Percentiles rank a stretch among this genome's conserved stretches.
Conservation (phyloP, 1,140 invertebrate species). For the Asobara japonica region DNA sequence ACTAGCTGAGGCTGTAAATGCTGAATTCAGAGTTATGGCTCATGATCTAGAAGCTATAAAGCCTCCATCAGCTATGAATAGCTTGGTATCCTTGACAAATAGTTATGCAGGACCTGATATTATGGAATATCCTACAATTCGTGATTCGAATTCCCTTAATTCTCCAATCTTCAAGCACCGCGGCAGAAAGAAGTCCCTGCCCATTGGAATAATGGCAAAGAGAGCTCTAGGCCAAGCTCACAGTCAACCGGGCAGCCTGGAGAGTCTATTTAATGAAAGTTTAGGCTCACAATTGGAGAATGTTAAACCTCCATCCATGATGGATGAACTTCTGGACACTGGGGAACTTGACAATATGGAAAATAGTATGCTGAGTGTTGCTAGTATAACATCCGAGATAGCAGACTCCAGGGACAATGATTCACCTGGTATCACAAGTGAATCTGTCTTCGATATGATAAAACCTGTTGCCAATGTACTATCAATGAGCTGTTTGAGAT, state of each 20-base stretch:
- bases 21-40: constrained; percentile 57
- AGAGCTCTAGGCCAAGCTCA: constrained; percentile 72
- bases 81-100: constrained; percentile 70
- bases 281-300: constrained; percentile 76
- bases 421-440: constrained; percentile 51
- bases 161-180: constrained; percentile 46
- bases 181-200: constrained; percentile 74
- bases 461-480: constrained; percentile 62
- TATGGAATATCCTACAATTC: constrained; percentile 40
- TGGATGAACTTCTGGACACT: constrained; percentile 78
- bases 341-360: constrained; percentile 79
- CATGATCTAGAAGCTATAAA: constrained; percentile 80
- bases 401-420: constrained; percentile 68
- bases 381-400: constrained; percentile 82
- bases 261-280: constrained; percentile 70
- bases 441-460: constrained; percentile 56
- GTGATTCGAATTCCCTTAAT: constrained; percentile 51
- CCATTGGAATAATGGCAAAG: constrained; percentile 74
- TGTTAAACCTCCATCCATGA: constrained; percentile 82
- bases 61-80: constrained; percentile 81
- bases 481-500: constrained; percentile 58
- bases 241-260: constrained; percentile 71
- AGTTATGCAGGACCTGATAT: constrained; percentile 65
- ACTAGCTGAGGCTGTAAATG: constrained; percentile 74
- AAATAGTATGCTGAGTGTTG: constrained; percentile 83